Evolutionary conservation across 1,140 invertebrate genomes (phyloP).

Genomic region (Sminthurides bifidus): DNA sequence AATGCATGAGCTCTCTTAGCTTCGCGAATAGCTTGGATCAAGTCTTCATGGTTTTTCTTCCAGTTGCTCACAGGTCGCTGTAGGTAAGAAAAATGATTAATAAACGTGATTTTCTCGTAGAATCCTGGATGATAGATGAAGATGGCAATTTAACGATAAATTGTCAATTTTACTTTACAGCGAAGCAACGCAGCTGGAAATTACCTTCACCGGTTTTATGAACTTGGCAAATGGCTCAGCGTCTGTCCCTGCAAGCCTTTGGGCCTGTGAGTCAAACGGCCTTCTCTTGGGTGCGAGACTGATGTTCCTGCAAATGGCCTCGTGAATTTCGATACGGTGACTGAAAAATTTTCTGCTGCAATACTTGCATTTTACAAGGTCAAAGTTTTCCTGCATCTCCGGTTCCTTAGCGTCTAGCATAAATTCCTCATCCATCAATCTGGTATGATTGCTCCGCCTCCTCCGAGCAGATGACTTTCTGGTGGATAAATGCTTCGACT

Average conservation of each 20-base stretch:
- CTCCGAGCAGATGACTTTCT: neutral
- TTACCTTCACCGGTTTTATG: neutral
- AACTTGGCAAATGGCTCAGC: conserved; percentile 4
- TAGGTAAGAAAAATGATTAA: neutral
- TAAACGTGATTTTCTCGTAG: neutral
- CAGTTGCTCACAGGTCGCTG: conserved; percentile 44
- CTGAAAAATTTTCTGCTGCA: neutral
- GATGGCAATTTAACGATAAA: neutral
- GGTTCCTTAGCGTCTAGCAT: neutral
- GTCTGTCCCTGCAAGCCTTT: neutral
- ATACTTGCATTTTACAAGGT: neutral
- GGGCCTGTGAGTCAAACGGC: neutral
- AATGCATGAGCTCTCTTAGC: conserved; percentile 59
- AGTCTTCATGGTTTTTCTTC: conserved; percentile 84
- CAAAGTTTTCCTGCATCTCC: neutral
- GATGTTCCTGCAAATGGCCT: neutral
- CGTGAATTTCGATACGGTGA: neutral
- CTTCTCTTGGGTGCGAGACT: neutral
- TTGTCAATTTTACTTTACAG: neutral
- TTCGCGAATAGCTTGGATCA: conserved; percentile 74
- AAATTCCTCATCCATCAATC: neutral
- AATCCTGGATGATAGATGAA: neutral
- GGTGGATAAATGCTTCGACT: neutral
- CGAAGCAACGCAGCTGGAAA: neutral
- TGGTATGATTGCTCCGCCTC: neutral